Base-by-base conservation (phyloP, 2,113 vertebrate genomes). In the Tenrec ecaudatus region DNA sequence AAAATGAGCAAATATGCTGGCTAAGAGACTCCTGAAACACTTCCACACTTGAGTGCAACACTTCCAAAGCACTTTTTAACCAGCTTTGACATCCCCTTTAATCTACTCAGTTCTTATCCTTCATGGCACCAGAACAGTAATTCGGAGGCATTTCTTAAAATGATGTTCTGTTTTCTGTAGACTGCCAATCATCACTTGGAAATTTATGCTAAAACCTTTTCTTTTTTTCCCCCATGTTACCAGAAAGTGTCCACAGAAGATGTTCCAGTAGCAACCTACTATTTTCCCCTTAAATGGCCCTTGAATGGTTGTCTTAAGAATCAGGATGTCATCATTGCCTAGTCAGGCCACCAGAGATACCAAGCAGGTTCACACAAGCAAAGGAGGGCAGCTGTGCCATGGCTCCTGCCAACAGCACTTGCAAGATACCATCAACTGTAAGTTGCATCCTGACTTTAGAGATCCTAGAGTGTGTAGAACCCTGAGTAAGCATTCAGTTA, bases 251-350 rank as follows among this genome's bases (percentile, higher is more conserved):
- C 82, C 85, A 68, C 8, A 82, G 43, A 90, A 86, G 19, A 16
- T 33, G 4, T 64, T 75, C 62, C 60, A 53, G 60, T 5, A 88
- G 69, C 76, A 66, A 82, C 3, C 16, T 87, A 83, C 43, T n/a
- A 19, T 43, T 77, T 58, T 16, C 36, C 90, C 36, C 25, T 81
- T 25, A 38, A 79, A 58, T 14, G 36, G 27, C 40, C 22, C 76
- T 86, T 77, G 76, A 71, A 90, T 71, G 38, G 16, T 40, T 84
- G 47, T 58, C 57, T 78, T 83, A 93, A 93, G 64, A 58, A 31
- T 79, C 71, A 90, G 79, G 53, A 93, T 58, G 57, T 29, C 58
- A 33, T 11, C 14, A 27, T 4, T 87, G 29, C 38, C 29, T 76
- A 47, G 33, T 9, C 64, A 88, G 8, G 31, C 25, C 40, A 79